These are phyloP conservation scores for Rhabdornis inornatus DNA, from an alignment of 2,113 vertebrate genomes.

Conservation along the genomic window DNA sequence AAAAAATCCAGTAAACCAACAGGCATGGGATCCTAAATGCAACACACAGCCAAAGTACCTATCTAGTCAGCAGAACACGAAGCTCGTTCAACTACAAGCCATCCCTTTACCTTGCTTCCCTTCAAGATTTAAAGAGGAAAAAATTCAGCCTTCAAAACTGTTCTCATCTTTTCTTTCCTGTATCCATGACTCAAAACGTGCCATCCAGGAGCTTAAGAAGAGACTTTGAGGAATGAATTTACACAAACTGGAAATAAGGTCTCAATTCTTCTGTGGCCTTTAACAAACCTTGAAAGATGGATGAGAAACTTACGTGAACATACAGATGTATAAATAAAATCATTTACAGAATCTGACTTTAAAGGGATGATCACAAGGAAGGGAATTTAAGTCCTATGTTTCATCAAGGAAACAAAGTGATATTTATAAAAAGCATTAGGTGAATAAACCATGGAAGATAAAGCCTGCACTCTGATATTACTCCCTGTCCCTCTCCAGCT, in stretches of 20 bases:
- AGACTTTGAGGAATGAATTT: neutral
- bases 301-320: neutral
- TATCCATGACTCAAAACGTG: neutral
- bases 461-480: neutral
- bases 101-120: neutral
- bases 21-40: neutral
- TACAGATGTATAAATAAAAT: neutral
- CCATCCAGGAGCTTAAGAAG: neutral
- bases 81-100: neutral
- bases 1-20: neutral
- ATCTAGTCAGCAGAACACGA: neutral
- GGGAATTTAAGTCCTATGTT: neutral
- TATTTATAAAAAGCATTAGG: neutral
- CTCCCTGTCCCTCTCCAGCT: neutral
- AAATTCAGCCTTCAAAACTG: neutral
- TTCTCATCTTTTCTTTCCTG: neutral
- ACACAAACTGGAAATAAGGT: neutral
- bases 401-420: neutral
- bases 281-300: neutral
- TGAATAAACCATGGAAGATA: neutral
- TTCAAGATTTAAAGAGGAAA: neutral
- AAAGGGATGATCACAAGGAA: neutral
- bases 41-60: neutral
- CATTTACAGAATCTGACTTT: neutral
- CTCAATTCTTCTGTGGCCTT: neutral